Conservation (phyloP, 2,888 invertebrate genomes). For the Drosophila neutralis region DNA sequence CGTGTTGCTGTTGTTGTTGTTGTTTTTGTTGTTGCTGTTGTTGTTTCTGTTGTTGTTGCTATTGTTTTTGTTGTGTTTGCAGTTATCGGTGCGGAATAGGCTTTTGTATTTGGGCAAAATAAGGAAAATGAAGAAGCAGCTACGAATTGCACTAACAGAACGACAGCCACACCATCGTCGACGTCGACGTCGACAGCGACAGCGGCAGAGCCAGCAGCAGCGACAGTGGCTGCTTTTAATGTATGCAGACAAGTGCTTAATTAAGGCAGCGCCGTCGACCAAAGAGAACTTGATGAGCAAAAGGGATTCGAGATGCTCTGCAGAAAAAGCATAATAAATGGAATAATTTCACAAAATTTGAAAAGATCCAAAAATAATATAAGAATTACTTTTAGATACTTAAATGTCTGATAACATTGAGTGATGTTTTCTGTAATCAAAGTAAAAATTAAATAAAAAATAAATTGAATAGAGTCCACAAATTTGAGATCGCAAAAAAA, state of each 20-base stretch:
- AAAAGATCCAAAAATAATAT: background rate
- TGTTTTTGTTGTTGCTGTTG: background rate
- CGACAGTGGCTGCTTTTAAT: slow-evolving; percentile 75
- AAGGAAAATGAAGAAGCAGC: slow-evolving; percentile 76
- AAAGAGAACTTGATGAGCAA: background rate
- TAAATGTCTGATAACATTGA: background rate
- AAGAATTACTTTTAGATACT: background rate
- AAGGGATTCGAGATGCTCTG: background rate
- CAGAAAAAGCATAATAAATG: background rate
- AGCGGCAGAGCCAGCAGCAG: slow-evolving; percentile 35
- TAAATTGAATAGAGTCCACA: background rate
- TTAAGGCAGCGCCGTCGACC: slow-evolving; percentile 70
- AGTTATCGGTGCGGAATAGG: slow-evolving; percentile 82
- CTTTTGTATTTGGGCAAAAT: slow-evolving; percentile 81
- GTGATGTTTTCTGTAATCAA: background rate
- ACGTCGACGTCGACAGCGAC: slow-evolving; percentile 15
- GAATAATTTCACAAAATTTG: background rate
- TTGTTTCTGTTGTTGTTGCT: slow-evolving; percentile 22
- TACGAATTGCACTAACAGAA: slow-evolving; percentile 37
- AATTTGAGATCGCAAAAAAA: background rate
- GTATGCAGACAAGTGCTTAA: slow-evolving; percentile 81
- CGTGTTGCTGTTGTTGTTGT: slow-evolving; percentile 17
- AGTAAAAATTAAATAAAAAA: background rate
- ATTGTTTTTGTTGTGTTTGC: slow-evolving; percentile 72
- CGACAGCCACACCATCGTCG: slow-evolving; percentile 21